These are phyloP conservation scores for Myotis davidii DNA, from an alignment of 2,113 vertebrate genomes.

Conservation along the genomic window DNA sequence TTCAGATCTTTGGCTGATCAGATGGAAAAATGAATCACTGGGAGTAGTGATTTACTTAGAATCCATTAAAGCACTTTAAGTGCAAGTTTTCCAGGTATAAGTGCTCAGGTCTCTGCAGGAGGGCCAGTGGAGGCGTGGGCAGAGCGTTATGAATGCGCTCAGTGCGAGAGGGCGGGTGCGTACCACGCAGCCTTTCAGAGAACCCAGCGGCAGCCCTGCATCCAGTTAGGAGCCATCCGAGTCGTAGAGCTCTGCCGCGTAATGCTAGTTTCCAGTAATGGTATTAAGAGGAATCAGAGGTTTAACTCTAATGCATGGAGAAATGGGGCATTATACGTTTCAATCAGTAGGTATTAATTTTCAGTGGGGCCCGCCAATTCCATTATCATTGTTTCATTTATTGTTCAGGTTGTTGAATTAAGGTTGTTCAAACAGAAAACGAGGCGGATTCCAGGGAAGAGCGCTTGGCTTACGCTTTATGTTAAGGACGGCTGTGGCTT, in stretches of 20 bases:
- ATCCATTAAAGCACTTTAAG: conserved; percentile 48
- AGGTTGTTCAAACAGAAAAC: neutral
- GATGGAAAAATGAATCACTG: conserved; percentile 39
- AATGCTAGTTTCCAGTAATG: neutral
- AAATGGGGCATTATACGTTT: neutral
- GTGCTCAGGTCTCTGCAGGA: conserved; percentile 29
- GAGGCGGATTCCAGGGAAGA: neutral
- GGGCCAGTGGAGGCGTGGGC: neutral
- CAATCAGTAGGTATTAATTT: neutral
- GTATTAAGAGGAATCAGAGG: conserved; percentile 33
- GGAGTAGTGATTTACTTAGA: conserved; percentile 62
- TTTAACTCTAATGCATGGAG: neutral
- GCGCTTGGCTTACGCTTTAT: neutral
- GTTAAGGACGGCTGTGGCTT: neutral
- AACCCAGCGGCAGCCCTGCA: neutral
- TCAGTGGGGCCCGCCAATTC: neutral
- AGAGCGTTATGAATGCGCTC: neutral
- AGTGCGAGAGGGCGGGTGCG: neutral
- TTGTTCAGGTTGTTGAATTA: neutral
- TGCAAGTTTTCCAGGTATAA: conserved; percentile 40
- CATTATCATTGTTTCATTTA: neutral
- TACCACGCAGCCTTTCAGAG: neutral
- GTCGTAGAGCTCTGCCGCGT: neutral
- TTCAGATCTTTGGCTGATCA: conserved; percentile 48
- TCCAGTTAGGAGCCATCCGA: conserved; percentile 50